phyloP scores from a whole-genome alignment of 2,113 vertebrate genomes.

The Riparia riparia region DNA sequence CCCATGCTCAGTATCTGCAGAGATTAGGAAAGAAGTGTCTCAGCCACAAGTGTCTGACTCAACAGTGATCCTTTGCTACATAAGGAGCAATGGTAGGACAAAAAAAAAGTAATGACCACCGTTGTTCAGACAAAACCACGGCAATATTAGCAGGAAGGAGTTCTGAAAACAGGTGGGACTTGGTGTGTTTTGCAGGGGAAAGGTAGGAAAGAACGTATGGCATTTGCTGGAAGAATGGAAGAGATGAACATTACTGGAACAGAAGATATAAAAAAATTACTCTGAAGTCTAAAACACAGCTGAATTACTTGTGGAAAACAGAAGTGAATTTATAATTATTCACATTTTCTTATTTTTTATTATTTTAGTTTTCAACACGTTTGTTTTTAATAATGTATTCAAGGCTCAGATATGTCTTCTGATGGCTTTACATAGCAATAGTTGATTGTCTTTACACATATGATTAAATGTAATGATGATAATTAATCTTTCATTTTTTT shows the following conservation, averaged over 20 bases:
- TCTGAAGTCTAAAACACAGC: neutral
- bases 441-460: slow-evolving; percentile 19
- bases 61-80: neutral
- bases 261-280: neutral
- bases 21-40: neutral
- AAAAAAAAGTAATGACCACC: neutral
- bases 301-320: neutral
- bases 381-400: neutral
- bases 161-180: neutral
- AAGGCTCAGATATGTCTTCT: neutral
- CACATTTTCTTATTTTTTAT: neutral
- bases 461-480: neutral
- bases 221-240: neutral
- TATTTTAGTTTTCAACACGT: neutral
- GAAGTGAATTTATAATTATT: neutral
- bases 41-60: neutral
- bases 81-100: neutral
- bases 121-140: neutral
- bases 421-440: neutral
- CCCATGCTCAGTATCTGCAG: neutral
- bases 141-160: neutral
- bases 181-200: neutral
- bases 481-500: neutral
- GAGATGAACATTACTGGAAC: neutral
- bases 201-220: neutral